Evolutionary conservation across 2,797 vertebrate genomes (phyloP).

Genomic region (Hyperoplus immaculatus): DNA sequence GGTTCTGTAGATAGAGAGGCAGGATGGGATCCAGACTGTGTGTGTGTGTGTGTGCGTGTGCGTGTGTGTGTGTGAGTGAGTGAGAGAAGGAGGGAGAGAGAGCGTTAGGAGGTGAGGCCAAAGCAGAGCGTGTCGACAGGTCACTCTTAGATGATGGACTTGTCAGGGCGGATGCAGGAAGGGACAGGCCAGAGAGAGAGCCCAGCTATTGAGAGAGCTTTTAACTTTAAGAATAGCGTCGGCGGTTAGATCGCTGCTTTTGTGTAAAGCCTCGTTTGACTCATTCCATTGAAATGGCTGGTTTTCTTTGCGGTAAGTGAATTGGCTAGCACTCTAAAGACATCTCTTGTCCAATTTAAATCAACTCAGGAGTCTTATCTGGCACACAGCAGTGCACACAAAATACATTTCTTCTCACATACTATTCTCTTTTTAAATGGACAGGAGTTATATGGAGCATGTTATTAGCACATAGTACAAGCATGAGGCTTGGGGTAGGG

Average conservation of each 20-base stretch:
- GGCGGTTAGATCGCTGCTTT: conserved; percentile 64
- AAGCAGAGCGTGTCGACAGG: conserved; percentile 59
- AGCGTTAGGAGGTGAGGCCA: conserved; percentile 46
- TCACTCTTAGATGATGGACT: conserved; percentile 67
- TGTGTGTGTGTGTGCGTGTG: neutral
- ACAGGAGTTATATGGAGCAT: conserved; percentile 36
- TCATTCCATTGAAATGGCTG: conserved; percentile 73
- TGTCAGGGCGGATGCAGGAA: conserved; percentile 63
- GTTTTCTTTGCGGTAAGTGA: conserved; percentile 69
- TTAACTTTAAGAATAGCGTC: conserved; percentile 70
- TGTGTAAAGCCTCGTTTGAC: conserved; percentile 66
- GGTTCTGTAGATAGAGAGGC: neutral
- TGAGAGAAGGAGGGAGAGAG: conserved; percentile 10
- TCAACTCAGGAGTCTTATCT: conserved; percentile 64
- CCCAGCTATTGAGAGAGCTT: conserved; percentile 54
- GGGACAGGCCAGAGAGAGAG: conserved; percentile 41
- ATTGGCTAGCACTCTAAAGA: conserved; percentile 64
- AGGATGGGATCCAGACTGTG: neutral
- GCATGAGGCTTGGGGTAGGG: conserved; percentile 11
- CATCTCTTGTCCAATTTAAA: conserved; percentile 73
- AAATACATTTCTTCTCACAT: conserved; percentile 51
- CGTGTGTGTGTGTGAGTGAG: conserved; percentile 2
- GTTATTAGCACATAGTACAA: conserved; percentile 43
- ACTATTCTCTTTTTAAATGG: conserved; percentile 55
- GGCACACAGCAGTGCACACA: conserved; percentile 56